Conservation (phyloP, 2,113 vertebrate genomes). For the Scopus umbretta region DNA sequence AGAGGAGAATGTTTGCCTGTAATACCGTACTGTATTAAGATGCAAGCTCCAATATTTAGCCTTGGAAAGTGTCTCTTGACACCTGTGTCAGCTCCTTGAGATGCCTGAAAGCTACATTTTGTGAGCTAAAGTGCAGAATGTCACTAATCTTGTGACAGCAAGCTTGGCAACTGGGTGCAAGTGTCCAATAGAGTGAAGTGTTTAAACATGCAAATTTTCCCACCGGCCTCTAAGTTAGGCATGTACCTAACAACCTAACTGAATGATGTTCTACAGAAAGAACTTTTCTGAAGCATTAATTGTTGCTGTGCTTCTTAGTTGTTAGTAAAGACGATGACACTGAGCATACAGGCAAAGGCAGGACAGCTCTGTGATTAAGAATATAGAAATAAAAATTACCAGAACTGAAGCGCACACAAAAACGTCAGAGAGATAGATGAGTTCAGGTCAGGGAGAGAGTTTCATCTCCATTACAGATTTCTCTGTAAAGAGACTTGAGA, state of each 20-base stretch:
- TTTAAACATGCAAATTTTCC: background rate
- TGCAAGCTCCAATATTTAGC: constrained; percentile 50
- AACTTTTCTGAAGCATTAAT: constrained; percentile 13
- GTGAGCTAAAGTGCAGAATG: background rate
- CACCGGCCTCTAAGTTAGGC: background rate
- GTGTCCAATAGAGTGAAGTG: background rate
- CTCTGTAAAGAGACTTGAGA: background rate
- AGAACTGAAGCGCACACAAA: background rate
- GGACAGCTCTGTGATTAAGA: background rate
- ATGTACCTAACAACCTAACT: background rate
- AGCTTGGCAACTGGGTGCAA: background rate
- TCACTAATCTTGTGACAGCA: constrained; percentile 1
- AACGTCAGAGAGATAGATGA: background rate
- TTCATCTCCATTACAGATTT: background rate
- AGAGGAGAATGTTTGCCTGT: constrained; percentile 38
- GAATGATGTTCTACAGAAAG: background rate
- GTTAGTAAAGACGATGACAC: background rate
- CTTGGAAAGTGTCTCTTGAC: constrained; percentile 48
- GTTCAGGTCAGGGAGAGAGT: background rate
- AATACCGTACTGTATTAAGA: constrained; percentile 48
- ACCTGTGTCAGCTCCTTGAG: constrained; percentile 49
- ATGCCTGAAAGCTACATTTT: background rate
- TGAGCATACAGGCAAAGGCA: background rate
- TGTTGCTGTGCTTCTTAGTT: background rate
- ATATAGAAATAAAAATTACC: background rate